These are phyloP conservation scores for Balaeniceps rex DNA, from an alignment of 2,113 vertebrate species.

Conservation along the genomic window DNA sequence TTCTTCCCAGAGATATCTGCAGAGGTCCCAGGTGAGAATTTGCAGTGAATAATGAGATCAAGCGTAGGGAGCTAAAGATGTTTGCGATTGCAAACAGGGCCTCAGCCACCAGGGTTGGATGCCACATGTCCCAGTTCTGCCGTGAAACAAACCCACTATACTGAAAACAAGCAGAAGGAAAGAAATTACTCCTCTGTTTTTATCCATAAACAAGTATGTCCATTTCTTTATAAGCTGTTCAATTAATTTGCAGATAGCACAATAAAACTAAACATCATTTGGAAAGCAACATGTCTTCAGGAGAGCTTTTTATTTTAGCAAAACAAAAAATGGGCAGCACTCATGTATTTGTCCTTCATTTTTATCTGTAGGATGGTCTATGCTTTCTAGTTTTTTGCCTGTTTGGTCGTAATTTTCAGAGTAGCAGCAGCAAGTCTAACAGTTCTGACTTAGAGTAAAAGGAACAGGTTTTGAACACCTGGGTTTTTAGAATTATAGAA, in stretches of 20 bases:
- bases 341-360: neutral
- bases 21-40: constrained; percentile 97
- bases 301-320: neutral
- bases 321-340: neutral
- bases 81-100: constrained; percentile 96
- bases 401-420: neutral
- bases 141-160: constrained; percentile 77
- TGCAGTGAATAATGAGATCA: constrained; percentile 96
- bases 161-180: constrained; percentile 74
- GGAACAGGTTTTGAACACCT: neutral
- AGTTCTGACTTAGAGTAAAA: neutral
- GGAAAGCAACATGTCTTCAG: neutral
- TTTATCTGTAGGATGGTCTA: neutral
- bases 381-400: neutral
- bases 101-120: constrained; percentile 95
- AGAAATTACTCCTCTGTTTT: constrained; percentile 11
- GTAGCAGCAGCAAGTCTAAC: neutral
- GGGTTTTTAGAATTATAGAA: neutral
- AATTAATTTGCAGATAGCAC: neutral
- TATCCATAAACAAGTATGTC: neutral
- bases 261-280: neutral
- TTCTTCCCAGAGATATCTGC: constrained; percentile 96
- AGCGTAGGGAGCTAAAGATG: constrained; percentile 96
- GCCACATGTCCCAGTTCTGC: constrained; percentile 90
- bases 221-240: neutral